Evolutionary conservation across 2,113 vertebrate genomes (phyloP).

Genomic region (Nothocercus nigrocapillus): DNA sequence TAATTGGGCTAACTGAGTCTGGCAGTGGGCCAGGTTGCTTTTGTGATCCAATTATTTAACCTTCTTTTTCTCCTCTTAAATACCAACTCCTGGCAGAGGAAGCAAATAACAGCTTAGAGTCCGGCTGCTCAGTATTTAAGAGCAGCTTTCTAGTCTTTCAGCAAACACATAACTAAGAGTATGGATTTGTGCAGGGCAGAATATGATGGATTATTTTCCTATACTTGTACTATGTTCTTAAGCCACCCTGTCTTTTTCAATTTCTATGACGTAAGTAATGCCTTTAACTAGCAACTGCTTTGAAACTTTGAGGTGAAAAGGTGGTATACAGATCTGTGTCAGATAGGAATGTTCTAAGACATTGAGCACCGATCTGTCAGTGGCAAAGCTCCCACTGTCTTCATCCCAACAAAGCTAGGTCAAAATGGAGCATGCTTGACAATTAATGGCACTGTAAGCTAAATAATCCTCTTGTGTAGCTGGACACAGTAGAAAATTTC

Average conservation of each 20-base stretch:
- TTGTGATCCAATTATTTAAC: background rate
- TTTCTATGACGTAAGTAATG: background rate
- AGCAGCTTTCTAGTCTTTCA: background rate
- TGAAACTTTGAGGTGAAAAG: background rate
- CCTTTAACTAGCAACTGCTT: background rate
- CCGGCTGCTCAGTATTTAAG: background rate
- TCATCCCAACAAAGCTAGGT: background rate
- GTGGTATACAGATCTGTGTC: background rate
- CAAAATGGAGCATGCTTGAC: background rate
- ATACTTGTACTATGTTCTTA: background rate
- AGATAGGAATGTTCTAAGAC: background rate
- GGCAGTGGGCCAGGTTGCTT: background rate
- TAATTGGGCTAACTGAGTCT: background rate
- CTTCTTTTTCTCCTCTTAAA: background rate
- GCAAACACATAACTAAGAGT: fast-evolving
- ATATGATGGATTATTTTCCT: background rate
- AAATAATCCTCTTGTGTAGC: background rate
- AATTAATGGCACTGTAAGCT: background rate
- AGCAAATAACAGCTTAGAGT: background rate
- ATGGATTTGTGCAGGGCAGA: background rate
- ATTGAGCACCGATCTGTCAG: background rate
- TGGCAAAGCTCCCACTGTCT: background rate
- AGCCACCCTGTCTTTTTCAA: background rate
- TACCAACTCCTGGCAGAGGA: background rate
- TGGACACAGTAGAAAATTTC: background rate